phyloP scores from a whole-genome alignment of 2,888 invertebrate species.

The Eustalomyia histrio region DNA sequence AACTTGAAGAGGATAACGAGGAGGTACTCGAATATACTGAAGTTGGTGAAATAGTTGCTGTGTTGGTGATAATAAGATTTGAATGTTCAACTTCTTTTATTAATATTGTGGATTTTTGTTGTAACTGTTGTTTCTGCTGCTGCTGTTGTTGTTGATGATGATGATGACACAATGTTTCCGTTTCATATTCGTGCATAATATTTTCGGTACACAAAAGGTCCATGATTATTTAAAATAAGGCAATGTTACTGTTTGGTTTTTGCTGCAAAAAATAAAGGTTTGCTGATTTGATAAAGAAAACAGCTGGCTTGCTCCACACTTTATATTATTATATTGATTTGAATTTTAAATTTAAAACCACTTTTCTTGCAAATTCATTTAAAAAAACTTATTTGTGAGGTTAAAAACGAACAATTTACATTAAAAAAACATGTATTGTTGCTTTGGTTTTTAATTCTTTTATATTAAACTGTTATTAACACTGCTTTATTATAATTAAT shows the following conservation, averaged over 20 bases:
- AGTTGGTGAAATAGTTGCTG: constrained; percentile 56
- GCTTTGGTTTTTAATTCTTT: constrained; percentile 13
- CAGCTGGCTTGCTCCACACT: neutral
- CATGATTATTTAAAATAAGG: constrained; percentile 75
- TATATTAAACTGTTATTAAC: neutral
- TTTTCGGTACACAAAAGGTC: constrained; percentile 83
- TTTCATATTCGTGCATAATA: constrained; percentile 79
- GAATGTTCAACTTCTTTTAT: constrained; percentile 32
- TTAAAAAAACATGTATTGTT: constrained; percentile 21
- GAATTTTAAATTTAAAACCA: neutral
- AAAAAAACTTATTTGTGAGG: constrained; percentile 37
- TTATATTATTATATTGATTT: neutral
- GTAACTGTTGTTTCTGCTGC: constrained; percentile 54
- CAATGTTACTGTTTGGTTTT: neutral
- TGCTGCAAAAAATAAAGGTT: neutral
- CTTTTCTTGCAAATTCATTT: constrained; percentile 26
- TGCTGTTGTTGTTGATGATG: constrained; percentile 50
- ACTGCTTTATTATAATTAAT: constrained; percentile 1
- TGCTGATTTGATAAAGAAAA: neutral
- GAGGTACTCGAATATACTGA: constrained; percentile 61
- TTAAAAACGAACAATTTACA: constrained; percentile 37
- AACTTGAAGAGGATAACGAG: constrained; percentile 62
- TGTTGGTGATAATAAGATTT: constrained; percentile 28
- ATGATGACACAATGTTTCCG: constrained; percentile 66
- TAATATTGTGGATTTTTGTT: constrained; percentile 26